Evolutionary conservation across 1,140 invertebrate genomes (phyloP), one percentile per base, ranked within the genome.

Genomic region (Dendroctonus ponderosae): DNA sequence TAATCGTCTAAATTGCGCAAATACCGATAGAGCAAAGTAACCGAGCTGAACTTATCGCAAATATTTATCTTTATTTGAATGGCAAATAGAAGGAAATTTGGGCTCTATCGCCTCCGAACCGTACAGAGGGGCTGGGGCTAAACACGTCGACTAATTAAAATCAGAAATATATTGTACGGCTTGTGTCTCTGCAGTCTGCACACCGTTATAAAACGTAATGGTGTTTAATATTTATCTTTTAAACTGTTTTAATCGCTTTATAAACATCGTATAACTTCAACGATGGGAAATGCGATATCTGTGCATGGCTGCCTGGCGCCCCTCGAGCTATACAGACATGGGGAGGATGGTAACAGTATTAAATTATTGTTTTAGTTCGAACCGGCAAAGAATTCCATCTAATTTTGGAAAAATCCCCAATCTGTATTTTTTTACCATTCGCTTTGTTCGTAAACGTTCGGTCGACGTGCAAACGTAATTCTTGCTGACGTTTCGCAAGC

Each of bases 241-340:
- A 66, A 72, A 72, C 71, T 72, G 71, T 54, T 69, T 72, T 72
- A 72, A 72, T 72, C 67, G 71, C 70, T 70, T 68, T 66, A 72
- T 70, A 72, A 72, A 72, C 69, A 72, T 67, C 65, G 65, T 67
- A 67, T 67, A 67, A 61, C 65, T 60, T 43, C n/a, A 46, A 26
- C 43, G 61, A 63, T 53, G 48, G 40, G 61, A 71, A 67, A 66
- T 69, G 66, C 58, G 67, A 67, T 67, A 67, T 50, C 53, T 48
- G 26, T 14, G 44, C 44, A 46, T 46, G 9, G 44, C 44, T 46
- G 57, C 11, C 8, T 59, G 57, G 57, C 57, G 57, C 57, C 57
- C 57, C 43, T 44, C 43, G 26, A 46, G 26, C 50, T 39, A 38
- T 46, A 46, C 44, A 46, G 26, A 26, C 26, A 26, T 12, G 50